A percentile compares a stretch with the other conserved stretches of the same genome.
Conservation (phyloP, 2,888 invertebrate species). For the Ellobium chinense region DNA sequence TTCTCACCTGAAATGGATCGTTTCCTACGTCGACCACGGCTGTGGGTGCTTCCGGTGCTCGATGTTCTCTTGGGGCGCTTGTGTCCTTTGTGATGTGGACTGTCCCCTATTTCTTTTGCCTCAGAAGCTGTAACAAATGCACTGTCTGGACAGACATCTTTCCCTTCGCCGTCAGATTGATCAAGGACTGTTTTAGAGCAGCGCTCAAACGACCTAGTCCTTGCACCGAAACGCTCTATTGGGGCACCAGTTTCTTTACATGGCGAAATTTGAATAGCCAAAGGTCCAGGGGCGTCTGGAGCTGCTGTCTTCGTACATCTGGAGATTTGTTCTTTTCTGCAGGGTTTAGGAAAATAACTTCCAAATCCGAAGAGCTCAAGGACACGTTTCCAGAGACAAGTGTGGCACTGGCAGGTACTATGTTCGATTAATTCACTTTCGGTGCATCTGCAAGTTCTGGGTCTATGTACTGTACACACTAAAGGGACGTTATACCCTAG, state of each 20-base stretch:
- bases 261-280: not conserved
- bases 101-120: too few species aligned
- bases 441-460: not conserved
- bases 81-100: not conserved
- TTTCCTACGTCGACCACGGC: not conserved
- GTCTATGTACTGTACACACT: too few species aligned
- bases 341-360: not conserved
- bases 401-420: not conserved
- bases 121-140: too few species aligned
- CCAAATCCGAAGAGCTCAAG: conserved; percentile 14
- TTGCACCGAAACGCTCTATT: not conserved
- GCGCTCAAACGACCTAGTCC: not conserved
- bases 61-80: not conserved
- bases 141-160: too few species aligned
- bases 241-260: not conserved
- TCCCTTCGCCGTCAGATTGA: too few species aligned
- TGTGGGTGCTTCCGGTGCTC: not conserved
- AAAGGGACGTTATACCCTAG: not conserved
- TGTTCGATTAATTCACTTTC: not conserved
- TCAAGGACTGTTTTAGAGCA: not conserved
- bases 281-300: not conserved
- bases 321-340: not conserved
- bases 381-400: conserved; percentile 9
- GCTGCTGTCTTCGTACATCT: not conserved
- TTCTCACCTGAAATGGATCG: not conserved